These are phyloP conservation scores for Amblyraja radiata DNA, from an alignment of 2,797 vertebrate genomes.

Conservation along the genomic window DNA sequence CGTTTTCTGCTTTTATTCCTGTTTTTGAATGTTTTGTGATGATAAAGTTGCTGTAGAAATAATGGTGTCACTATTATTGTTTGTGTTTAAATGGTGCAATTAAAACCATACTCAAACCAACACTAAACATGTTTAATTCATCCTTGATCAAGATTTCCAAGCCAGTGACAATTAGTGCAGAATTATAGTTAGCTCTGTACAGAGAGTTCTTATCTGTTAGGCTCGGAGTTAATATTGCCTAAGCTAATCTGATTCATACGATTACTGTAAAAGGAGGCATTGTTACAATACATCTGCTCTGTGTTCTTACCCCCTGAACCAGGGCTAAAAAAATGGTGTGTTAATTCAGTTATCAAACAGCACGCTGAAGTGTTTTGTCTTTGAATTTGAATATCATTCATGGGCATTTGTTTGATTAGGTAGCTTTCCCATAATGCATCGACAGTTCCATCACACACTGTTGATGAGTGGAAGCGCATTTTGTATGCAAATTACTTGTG, in stretches of 20 bases:
- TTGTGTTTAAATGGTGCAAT: background rate
- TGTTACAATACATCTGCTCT: background rate
- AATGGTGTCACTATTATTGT: too few species aligned
- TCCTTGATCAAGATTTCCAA: background rate
- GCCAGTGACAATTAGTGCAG: background rate
- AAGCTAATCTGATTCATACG: background rate
- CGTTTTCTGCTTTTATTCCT: too few species aligned
- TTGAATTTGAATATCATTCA: background rate
- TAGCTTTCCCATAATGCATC: conserved; percentile 1
- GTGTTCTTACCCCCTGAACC: background rate
- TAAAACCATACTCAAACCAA: background rate
- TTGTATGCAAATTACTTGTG: conserved; percentile 23
- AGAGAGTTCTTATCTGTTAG: background rate
- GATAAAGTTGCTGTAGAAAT: too few species aligned
- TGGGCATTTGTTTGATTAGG: background rate
- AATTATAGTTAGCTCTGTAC: background rate
- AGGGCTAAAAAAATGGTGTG: background rate
- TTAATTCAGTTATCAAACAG: background rate
- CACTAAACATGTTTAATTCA: background rate
- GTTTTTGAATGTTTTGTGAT: too few species aligned
- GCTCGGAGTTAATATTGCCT: background rate
- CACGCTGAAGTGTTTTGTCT: background rate
- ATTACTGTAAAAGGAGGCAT: background rate
- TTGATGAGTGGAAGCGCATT: background rate
- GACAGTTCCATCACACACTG: background rate